Base-by-base conservation (phyloP, 1,140 invertebrate genomes). In the Latrodectus geometricus region DNA sequence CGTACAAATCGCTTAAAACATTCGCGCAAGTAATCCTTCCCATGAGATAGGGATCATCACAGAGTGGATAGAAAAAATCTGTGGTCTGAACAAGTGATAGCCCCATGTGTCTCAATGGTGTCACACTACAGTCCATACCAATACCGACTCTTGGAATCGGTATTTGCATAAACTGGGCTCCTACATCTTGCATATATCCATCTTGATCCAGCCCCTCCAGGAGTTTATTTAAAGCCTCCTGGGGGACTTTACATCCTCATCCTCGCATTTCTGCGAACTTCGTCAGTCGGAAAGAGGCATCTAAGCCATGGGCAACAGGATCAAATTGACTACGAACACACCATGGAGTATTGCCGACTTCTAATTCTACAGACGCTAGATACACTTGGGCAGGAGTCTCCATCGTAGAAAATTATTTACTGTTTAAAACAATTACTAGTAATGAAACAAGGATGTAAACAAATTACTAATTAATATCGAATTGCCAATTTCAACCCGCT, bases 21-120 rank as follows among this genome's bases (percentile, higher is more conserved):
- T 99, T 99, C 56, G 97, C 97, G 93, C 97, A 99, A 0, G 98
- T 96, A 89, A 99, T 99, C 92, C 98, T 98, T 35, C 95, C 95
- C 98, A 97, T 98, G 96, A 99, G 97, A 89, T 99, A 99, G 7
- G 98, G 98, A 92, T 99, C 98, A 91, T 99, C 98, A 56, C 99
- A 97, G 73, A 99, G 92, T 11, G 98, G 98, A 91, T 99, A 99
- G 91, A 99, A 99, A 91, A 98, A 99, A 91, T 99, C 98, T 88
- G 97, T 99, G 48, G 98, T 99, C 92, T 99, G 98, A 9, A 99
- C 97, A 88, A 99, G 92, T 89, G 96, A 98, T 2, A 99, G 93
- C 2, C 97, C 97, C 86, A 96, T 95, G 91, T 99, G 97, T 73
- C 97, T 94, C 20, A 99, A 92, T 9, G 98, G 96, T 69, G 95